phyloP scores from a whole-genome alignment of 2,888 invertebrate genomes.

The Lepidonotus clava region DNA sequence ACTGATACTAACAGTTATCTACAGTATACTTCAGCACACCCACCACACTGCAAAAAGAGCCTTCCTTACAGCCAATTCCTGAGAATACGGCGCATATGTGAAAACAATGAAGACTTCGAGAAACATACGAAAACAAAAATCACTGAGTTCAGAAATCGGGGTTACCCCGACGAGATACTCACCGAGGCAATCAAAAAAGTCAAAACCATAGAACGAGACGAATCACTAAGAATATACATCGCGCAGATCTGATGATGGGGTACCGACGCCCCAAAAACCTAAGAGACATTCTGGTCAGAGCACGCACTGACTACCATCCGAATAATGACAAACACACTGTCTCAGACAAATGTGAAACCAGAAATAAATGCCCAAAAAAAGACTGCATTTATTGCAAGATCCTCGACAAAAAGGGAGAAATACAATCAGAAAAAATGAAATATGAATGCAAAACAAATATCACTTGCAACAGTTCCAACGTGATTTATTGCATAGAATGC shows the following conservation, averaged over 20 bases:
- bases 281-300: background rate
- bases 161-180: background rate
- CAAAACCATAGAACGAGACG: too few species aligned
- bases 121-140: slow-evolving; percentile 1
- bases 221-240: background rate
- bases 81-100: background rate
- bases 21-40: background rate
- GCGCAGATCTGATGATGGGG: background rate
- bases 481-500: background rate
- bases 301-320: too few species aligned
- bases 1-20: background rate
- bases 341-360: too few species aligned
- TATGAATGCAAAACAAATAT: slow-evolving; percentile 7
- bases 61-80: background rate
- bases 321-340: too few species aligned
- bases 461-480: background rate
- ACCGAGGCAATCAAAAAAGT: background rate
- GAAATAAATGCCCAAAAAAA: too few species aligned
- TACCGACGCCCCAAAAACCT: background rate
- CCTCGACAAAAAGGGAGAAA: too few species aligned
- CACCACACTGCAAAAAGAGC: background rate
- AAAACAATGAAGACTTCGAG: background rate
- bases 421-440: too few species aligned
- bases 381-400: too few species aligned
- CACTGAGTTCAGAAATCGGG: background rate